Base-by-base conservation (phyloP, 1,140 invertebrate species). In the Elysia chlorotica region DNA sequence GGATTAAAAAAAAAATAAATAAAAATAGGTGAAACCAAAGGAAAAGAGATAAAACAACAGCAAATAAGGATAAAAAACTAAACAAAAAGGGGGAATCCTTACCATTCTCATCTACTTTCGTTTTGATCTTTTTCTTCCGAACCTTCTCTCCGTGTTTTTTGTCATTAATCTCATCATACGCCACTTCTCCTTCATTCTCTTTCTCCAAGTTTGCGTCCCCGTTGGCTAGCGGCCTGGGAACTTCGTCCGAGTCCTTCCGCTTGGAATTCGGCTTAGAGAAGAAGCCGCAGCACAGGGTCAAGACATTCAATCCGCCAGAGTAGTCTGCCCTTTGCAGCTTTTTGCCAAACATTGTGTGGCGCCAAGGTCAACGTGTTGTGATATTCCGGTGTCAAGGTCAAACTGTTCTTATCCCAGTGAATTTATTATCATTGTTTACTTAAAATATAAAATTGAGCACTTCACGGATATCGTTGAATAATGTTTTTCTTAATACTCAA, bases 231-330 rank as follows among this genome's bases (percentile, higher is more conserved):
- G 35, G 10, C 38, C 36, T 4, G 41, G 41, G 2, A 6, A 33
- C 21, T 38, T 70, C 67, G n/a, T 70, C 67, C 1, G 53, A 36
- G n/a, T 30, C 38, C 19, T 30, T 1, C 14, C 67, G 54, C 5
- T 2, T 5, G 3, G 10, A 6, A 1, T 21, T 37, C 2, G 1
- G 6, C 1, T 36, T 25, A 2, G 37, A 2, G 28, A 56, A 56
- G 35, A 68, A 68, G 2, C 65, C 67, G 30, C 67, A 70, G 38
- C 67, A 70, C 19, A 70, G 23, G 2, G 67, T 59, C 53, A 70
- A 70, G 25, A 70, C 59, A 59, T 25, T 70, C 4, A 25, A 30
- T 2, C 6, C 53, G 1, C 53, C 23, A 19, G 65, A 25, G 48
- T 70, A 70, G 67, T 59, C 67, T 6, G 54, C 67, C n/a, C 25